Base-by-base conservation (phyloP, 2,797 vertebrate genomes). In the Acipenser transmontanus region DNA sequence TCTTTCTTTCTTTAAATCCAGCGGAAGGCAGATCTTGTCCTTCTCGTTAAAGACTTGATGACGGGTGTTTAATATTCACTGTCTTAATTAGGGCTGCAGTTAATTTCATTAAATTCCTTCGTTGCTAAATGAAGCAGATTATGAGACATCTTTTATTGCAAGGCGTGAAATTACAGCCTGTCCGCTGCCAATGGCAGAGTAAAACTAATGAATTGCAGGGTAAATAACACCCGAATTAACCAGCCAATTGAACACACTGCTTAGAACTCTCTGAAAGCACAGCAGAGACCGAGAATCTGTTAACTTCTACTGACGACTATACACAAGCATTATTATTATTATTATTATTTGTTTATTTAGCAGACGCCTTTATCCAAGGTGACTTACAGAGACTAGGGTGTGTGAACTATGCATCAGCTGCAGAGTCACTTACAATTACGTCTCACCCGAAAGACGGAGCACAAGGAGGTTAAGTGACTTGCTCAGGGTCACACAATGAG, bases 81-180 rank as follows among this genome's bases (percentile, higher is more conserved):
- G 92, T 94, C 93, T 93, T 97, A 98, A 99, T 98, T 98, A 98
- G 95, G 89, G 88, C 92, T 83, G 93, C 93, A 91, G 92, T 97
- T 99, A 97, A 99, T 98, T 99, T 97, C 95, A 99, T 99, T 97
- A 98, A 97, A 97, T 94, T 93, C 95, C 95, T 92, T 92, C 92
- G 92, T 94, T 96, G 95, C 95, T 98, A 97, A 99, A 99, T 97
- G 95, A 96, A 96, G 94, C 95, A 95, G 95, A 96, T 97, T 98
- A 98, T 93, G 94, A 96, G 95, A 96, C 95, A 97, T 97, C 95
- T 98, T 98, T 98, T 98, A 98, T 93, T 96, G 95, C 94, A 82
- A 89, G 95, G 95, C 95, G 94, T 98, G 95, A 98, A 99, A 99
- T 98, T 97, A 97, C 95, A 96, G 94, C 96, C 93, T 93, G 95